phyloP scores from a whole-genome alignment of 2,113 vertebrate species.

The Stictonetta naevosa region DNA sequence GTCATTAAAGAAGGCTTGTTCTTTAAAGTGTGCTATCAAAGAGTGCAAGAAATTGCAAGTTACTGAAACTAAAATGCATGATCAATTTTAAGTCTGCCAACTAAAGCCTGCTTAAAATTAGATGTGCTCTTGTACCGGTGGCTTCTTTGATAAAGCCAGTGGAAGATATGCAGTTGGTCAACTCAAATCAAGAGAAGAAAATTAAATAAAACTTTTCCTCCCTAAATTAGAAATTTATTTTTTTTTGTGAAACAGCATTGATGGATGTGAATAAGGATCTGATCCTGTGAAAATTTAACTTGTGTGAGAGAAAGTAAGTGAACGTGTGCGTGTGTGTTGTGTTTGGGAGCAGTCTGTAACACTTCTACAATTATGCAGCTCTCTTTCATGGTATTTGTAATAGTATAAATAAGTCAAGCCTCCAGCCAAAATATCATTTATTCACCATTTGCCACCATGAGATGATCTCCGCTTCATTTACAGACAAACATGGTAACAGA shows the following conservation, averaged over 20 bases:
- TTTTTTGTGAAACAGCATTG: not conserved
- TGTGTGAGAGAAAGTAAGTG: not conserved
- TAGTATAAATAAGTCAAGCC: not conserved
- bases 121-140: conserved; percentile 64
- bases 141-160: conserved; percentile 73
- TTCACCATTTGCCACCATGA: not conserved
- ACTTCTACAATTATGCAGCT: not conserved
- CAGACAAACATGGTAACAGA: not conserved
- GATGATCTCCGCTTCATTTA: not conserved
- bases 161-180: conserved; percentile 56
- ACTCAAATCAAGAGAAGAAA: conserved; percentile 44
- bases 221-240: not conserved
- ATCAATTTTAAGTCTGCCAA: conserved; percentile 77
- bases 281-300: not conserved
- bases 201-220: conserved; percentile 71
- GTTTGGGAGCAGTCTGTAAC: not conserved
- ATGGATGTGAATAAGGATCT: not conserved
- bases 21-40: conserved; percentile 84
- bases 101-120: conserved; percentile 76
- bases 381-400: not conserved
- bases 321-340: not conserved
- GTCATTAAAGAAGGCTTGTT: conserved; percentile 80
- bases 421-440: not conserved
- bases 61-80: conserved; percentile 79
- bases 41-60: conserved; percentile 78